Percentiles rank a stretch among this genome's conserved stretches.
phyloP scores from a whole-genome alignment of 2,888 invertebrate species.

The Meiosimyza decipiens region DNA sequence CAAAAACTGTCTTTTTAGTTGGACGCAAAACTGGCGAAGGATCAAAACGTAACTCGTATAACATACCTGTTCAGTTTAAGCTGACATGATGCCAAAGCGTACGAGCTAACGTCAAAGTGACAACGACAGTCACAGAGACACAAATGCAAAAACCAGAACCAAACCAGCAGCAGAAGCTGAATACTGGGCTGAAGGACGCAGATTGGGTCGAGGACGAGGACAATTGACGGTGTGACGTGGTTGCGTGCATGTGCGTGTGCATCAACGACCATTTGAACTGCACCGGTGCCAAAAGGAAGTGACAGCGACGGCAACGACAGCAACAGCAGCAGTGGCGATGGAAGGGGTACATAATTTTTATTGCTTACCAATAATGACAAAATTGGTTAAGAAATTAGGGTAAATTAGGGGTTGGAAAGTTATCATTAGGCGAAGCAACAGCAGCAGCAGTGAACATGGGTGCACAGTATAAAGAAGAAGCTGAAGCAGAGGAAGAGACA shows the following conservation, averaged over 20 bases:
- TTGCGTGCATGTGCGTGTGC: constrained; percentile 58
- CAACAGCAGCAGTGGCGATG: background rate
- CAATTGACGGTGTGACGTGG: constrained; percentile 42
- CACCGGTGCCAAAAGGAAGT: constrained; percentile 23
- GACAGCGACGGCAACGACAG: background rate
- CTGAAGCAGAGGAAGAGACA: background rate
- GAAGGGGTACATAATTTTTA: constrained; percentile 54
- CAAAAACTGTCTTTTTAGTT: background rate
- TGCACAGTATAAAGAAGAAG: background rate
- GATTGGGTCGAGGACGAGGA: background rate
- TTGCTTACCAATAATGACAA: constrained; percentile 60
- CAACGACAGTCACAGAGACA: constrained; percentile 11
- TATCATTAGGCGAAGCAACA: constrained; percentile 53
- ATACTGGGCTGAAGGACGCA: background rate
- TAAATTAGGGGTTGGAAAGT: constrained; percentile 61
- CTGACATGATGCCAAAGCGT: constrained; percentile 5
- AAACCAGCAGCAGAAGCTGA: constrained; percentile 1
- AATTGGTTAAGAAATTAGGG: constrained; percentile 63
- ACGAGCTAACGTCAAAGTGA: background rate
- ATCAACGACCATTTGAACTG: constrained; percentile 51
- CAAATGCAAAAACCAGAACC: background rate
- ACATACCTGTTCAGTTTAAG: constrained; percentile 14
- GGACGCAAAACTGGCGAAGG: background rate
- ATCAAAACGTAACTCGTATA: constrained; percentile 1
- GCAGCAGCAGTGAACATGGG: constrained; percentile 22